A percentile compares a stretch with the other conserved stretches of the same genome.
These are phyloP conservation scores for Petrocephalus schoutedeni DNA, from an alignment of 2,797 vertebrate genomes.

Conservation along the genomic window DNA sequence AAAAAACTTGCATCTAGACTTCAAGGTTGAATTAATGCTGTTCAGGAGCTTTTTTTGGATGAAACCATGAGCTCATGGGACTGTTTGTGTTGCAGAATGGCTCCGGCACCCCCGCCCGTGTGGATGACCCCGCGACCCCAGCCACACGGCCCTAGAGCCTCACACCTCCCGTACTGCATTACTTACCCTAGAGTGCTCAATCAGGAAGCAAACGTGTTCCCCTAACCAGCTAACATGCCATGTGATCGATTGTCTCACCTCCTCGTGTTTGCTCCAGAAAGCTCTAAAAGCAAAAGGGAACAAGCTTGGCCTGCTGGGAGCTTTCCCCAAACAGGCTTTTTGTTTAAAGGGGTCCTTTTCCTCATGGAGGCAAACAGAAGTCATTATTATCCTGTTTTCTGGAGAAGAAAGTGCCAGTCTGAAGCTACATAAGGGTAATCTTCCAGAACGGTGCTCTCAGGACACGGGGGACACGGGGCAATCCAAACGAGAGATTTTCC, in stretches of 20 bases:
- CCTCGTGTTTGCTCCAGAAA: constrained; percentile 5
- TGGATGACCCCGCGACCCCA: not conserved
- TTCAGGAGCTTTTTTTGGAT: not conserved
- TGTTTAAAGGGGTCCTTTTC: not conserved
- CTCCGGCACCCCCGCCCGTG: not conserved
- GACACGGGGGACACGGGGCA: not conserved
- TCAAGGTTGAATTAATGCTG: not conserved
- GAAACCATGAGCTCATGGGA: not conserved
- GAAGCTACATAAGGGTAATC: not conserved
- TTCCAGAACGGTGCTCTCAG: not conserved
- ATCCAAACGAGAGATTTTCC: not conserved
- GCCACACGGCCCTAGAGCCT: constrained; percentile 15
- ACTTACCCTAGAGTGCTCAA: not conserved
- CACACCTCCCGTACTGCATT: not conserved
- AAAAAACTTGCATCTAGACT: not conserved
- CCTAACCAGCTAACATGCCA: not conserved
- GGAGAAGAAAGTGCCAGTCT: not conserved
- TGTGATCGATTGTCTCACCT: not conserved
- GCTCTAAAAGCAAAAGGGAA: not conserved
- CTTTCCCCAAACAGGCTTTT: not conserved
- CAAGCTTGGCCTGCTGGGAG: not conserved
- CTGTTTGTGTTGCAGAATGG: not conserved
- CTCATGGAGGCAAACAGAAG: not conserved
- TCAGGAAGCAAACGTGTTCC: not conserved
- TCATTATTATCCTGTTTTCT: not conserved